A percentile compares a stretch with the other conserved stretches of the same genome.
Conservation (phyloP, 2,888 invertebrate species). For the Coleophora deauratella region DNA sequence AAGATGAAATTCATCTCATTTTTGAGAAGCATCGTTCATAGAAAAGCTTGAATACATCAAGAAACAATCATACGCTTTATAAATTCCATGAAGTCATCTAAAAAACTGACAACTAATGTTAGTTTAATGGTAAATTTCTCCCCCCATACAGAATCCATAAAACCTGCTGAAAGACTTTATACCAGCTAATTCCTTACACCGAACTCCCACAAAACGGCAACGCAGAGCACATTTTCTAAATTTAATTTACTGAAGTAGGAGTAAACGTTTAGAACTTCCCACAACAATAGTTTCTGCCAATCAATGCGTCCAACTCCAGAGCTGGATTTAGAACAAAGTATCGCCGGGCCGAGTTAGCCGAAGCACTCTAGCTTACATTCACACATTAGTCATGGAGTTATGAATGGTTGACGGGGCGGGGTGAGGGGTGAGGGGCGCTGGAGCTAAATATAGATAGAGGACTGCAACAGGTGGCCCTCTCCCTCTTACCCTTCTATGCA, state of each 20-base stretch:
- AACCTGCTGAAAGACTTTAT: no score
- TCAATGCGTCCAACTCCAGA: not conserved
- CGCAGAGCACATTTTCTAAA: not conserved
- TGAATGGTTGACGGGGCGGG: conserved; percentile 47
- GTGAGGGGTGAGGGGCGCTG: conserved; percentile 29
- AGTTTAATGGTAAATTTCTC: no score
- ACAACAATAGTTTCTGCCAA: not conserved
- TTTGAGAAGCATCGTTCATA: no score
- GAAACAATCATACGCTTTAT: no score
- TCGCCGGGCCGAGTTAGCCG: not conserved
- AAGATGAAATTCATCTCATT: no score
- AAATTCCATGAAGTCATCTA: no score
- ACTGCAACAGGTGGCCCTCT: conserved; percentile 58
- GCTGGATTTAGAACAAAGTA: not conserved
- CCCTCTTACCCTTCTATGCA: conserved; percentile 37
- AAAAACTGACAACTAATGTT: no score
- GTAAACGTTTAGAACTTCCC: not conserved
- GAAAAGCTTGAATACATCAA: no score
- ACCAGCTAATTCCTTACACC: no score
- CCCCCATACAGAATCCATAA: no score
- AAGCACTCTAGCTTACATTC: conserved; percentile 24
- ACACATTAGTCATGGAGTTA: conserved; percentile 65
- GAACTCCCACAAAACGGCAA: no score
- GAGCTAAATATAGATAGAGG: conserved; percentile 64
- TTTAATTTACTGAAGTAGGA: no score